These are phyloP conservation scores for Pterophyllum scalare DNA, from an alignment of 2,113 vertebrate genomes.

Conservation along the genomic window DNA sequence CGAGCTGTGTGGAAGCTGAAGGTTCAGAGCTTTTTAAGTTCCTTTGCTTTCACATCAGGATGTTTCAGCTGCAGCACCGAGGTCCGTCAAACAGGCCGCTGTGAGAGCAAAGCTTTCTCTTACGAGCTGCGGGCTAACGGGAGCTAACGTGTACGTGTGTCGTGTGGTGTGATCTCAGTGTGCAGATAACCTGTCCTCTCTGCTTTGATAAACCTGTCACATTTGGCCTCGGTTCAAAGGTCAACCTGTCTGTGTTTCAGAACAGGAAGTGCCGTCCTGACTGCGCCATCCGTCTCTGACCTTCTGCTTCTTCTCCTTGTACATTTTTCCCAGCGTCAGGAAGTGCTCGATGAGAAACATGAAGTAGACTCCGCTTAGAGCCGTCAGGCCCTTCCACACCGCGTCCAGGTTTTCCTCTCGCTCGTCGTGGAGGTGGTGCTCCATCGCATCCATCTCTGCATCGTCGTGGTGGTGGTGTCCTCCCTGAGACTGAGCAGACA, in stretches of 20 bases:
- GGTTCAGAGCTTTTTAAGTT: no score
- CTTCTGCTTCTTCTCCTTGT: slow-evolving; percentile 98
- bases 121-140: no score
- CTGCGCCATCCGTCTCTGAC: slow-evolving; percentile 38
- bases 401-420: slow-evolving; percentile 84
- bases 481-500: slow-evolving; percentile 63
- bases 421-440: slow-evolving; percentile 36
- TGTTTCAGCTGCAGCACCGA: no score
- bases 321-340: slow-evolving; percentile 96
- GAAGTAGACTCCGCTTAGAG: slow-evolving; percentile 92
- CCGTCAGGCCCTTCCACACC: slow-evolving; percentile 95
- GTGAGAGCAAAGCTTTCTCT: no score
- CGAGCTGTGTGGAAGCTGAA: no score
- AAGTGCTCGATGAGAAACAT: slow-evolving; percentile 99
- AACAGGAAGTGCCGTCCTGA: no score
- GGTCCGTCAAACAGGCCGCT: no score
- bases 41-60: no score
- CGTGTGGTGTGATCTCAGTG: no score
- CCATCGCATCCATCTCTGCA: not conserved
- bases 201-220: no score
- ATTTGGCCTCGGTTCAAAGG: not conserved
- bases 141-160: no score
- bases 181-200: no score
- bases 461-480: slow-evolving; percentile 65
- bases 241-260: not conserved